Evolutionary conservation across 2,888 invertebrate species (phyloP), one percentile per base, ranked within the genome.

Genomic region (Euproctis similis): DNA sequence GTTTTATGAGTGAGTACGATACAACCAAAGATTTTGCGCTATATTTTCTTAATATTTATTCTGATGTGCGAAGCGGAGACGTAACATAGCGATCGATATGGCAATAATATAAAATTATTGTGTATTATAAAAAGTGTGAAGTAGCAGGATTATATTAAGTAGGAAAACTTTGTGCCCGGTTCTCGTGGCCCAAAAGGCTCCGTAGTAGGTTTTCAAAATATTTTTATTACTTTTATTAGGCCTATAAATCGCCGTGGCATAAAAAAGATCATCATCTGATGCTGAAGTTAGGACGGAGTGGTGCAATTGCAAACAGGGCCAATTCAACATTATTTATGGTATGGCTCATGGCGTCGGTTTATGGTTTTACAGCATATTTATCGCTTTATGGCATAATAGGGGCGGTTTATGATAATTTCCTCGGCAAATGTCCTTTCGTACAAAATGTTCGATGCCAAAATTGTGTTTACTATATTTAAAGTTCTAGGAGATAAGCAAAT

Each of bases 301-400:
- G 57, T 60, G 60, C 55, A 63, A 68, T 67, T 62, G 58, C 67
- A 59, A 74, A 81, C 67, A 71, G 69, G 66, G 62, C 66, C 76
- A 74, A 77, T 77, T 73, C 66, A 47, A 46, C 35, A 47, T 51
- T 70, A 77, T 81, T 80, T 80, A 81, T 72, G 71, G 48, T 49
- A 68, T 57, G 63, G 64, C 60, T 65, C 53, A 66, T 60, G 68
- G 73, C 74, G 66, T 64, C 65, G 57, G 60, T 75, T 80, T 80
- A 81, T 78, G 76, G 76, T 72, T 81, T 81, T 81, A 82, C 73
- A 75, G 63, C 76, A 70, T 77, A 80, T 81, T 82, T 80, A 82
- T 82, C 60, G 75, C 51, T 82, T 81, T 81, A 82, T 65, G 72
- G 64, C 65, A 46, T 67, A 60, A 64, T 69, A 50, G 65, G 51